Evolutionary conservation across 2,113 vertebrate species (phyloP).

Genomic region (Onychostoma macrolepis): DNA sequence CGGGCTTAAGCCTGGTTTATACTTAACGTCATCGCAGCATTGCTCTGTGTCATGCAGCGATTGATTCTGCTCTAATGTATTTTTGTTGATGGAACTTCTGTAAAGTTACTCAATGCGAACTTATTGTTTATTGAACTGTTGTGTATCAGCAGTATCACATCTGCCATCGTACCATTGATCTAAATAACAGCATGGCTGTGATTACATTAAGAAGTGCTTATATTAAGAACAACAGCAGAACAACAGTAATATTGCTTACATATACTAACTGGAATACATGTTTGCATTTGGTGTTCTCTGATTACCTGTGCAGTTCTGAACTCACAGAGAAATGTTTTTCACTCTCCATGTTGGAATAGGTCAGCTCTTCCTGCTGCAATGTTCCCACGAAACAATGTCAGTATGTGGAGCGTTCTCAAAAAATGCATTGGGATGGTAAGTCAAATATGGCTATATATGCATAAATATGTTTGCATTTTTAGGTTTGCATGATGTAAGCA

Average conservation of each 20-base stretch:
- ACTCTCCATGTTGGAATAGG: slow-evolving; percentile 68
- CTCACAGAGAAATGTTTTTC: slow-evolving; percentile 12
- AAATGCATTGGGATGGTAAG: slow-evolving; percentile 99
- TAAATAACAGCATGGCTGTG: not conserved
- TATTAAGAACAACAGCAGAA: not conserved
- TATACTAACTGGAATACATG: not conserved
- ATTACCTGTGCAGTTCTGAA: not conserved
- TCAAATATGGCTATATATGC: not conserved
- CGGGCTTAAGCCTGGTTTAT: not conserved
- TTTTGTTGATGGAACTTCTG: not conserved
- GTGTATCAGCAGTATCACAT: not conserved
- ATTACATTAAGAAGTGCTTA: not conserved
- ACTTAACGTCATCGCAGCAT: not conserved
- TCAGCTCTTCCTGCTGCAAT: slow-evolving; percentile 90
- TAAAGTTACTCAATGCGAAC: not conserved
- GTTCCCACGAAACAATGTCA: slow-evolving; percentile 97
- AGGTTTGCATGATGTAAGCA: not conserved
- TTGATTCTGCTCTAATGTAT: not conserved
- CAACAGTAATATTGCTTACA: not conserved
- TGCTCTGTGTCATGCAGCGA: not conserved
- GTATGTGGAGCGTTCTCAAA: slow-evolving; percentile 97
- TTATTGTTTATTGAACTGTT: not conserved
- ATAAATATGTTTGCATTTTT: not conserved
- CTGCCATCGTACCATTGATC: not conserved
- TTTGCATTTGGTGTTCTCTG: not conserved